Conservation (phyloP, 2,797 vertebrate species). For the Pangasius larnaudii region DNA sequence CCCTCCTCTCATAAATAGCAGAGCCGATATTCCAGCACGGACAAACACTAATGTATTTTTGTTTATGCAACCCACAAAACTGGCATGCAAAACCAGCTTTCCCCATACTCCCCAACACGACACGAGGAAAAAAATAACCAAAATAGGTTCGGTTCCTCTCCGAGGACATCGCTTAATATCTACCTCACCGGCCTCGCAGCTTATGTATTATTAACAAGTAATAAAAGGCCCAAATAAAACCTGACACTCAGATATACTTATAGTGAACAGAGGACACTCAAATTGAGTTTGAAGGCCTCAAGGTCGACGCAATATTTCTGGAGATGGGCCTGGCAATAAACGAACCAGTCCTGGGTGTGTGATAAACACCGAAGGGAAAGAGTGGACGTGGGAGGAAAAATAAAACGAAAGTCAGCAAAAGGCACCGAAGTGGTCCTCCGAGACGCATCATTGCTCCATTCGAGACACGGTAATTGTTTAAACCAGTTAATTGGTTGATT, state of each 20-base stretch:
- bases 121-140: conserved; percentile 24
- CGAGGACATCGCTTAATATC: conserved; percentile 57
- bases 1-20: not conserved
- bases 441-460: conserved; percentile 31
- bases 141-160: conserved; percentile 54
- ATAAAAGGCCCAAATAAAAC: conserved; percentile 72
- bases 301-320: conserved; percentile 59
- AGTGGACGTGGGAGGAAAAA: conserved; percentile 28
- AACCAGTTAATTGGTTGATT: conserved; percentile 40
- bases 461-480: conserved; percentile 34
- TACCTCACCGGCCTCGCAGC: conserved; percentile 51
- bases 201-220: conserved; percentile 72
- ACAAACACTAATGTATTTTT: not conserved
- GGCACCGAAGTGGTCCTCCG: conserved; percentile 23
- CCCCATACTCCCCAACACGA: conserved; percentile 22
- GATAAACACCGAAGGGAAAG: conserved; percentile 27
- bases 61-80: not conserved
- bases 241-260: conserved; percentile 68
- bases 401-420: conserved; percentile 22
- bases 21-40: not conserved
- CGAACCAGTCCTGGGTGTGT: conserved; percentile 26
- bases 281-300: conserved; percentile 61
- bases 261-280: conserved; percentile 60
- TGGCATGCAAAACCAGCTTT: conserved; percentile 5
- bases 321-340: conserved; percentile 41